These are phyloP conservation scores for Sarcophaga bullata DNA, from an alignment of 1,140 invertebrate genomes.

Conservation along the genomic window DNA sequence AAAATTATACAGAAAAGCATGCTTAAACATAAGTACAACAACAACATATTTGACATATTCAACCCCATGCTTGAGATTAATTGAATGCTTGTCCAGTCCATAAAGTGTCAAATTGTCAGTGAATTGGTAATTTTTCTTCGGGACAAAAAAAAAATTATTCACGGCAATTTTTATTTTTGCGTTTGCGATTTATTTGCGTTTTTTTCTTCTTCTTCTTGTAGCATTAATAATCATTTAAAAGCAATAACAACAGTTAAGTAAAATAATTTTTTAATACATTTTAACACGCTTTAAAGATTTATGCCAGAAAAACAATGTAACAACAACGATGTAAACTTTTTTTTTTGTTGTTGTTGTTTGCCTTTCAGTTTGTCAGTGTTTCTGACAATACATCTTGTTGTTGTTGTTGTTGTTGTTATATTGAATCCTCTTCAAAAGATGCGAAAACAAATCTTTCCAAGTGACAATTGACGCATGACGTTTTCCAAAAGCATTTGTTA, in stretches of 20 bases:
- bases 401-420: no score
- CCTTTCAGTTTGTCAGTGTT: no score
- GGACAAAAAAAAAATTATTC: not conserved
- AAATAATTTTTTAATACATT: no score
- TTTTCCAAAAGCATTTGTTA: conserved; percentile 4
- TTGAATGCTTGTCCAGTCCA: conserved; percentile 21
- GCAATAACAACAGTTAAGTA: no score
- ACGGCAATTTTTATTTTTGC: not conserved
- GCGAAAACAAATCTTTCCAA: not conserved
- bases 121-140: conserved; percentile 1
- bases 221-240: no score
- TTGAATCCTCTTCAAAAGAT: no score
- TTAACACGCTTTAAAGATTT: no score
- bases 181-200: not conserved
- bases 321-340: no score
- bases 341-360: no score
- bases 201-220: not conserved
- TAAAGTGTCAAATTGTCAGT: conserved; percentile 21
- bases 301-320: no score
- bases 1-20: no score
- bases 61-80: conserved; percentile 15
- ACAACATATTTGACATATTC: conserved; percentile 28
- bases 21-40: not conserved
- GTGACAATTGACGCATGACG: conserved; percentile 6
- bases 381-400: no score